Percentiles rank a stretch among this genome's conserved stretches.
Evolutionary conservation across 2,797 vertebrate genomes (phyloP).

Genomic region (Odontamblyopus rebecca): DNA sequence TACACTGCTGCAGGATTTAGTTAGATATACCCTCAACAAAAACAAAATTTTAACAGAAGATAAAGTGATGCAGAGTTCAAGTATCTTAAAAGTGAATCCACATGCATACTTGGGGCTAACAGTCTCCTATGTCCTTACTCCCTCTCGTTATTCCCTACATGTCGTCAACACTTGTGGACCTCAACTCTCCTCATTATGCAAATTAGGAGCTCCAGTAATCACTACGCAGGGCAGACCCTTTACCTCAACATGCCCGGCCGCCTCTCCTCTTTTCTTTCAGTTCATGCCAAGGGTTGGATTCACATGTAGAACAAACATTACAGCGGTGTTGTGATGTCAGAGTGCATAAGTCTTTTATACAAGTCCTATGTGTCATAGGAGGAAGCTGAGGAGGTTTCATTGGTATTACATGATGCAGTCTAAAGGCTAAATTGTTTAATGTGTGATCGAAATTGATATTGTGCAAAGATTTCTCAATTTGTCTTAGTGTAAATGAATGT

Average conservation of each 20-base stretch:
- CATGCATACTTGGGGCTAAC: slow-evolving; percentile 33
- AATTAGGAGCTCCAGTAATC: slow-evolving; percentile 77
- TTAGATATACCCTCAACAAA: slow-evolving; percentile 43
- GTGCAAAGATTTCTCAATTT: too few relatives aligned
- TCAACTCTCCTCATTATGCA: slow-evolving; percentile 75
- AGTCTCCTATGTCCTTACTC: slow-evolving; percentile 40
- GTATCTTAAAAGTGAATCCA: slow-evolving; percentile 28
- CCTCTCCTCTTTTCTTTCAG: slow-evolving; percentile 64
- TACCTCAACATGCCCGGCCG: slow-evolving; percentile 40
- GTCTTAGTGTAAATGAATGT: too few relatives aligned
- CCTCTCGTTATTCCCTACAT: slow-evolving; percentile 59
- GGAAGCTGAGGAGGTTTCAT: slow-evolving; percentile 32
- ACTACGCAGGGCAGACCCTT: slow-evolving; percentile 57
- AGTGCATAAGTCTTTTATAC: slow-evolving; percentile 51
- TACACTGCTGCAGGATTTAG: slow-evolving; percentile 69
- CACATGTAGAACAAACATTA: slow-evolving; percentile 67
- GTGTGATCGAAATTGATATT: too few relatives aligned
- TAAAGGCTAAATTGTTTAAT: background rate
- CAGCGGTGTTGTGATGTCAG: slow-evolving; percentile 65
- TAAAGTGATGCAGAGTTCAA: slow-evolving; percentile 45
- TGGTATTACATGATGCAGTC: background rate
- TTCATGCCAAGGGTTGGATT: slow-evolving; percentile 62
- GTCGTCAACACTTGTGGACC: slow-evolving; percentile 52
- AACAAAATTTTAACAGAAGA: slow-evolving; percentile 44
- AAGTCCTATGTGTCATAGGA: slow-evolving; percentile 43